Percentiles rank a stretch among this genome's conserved stretches.
Conservation (phyloP, 2,888 invertebrate genomes). For the Bugula neritina region DNA sequence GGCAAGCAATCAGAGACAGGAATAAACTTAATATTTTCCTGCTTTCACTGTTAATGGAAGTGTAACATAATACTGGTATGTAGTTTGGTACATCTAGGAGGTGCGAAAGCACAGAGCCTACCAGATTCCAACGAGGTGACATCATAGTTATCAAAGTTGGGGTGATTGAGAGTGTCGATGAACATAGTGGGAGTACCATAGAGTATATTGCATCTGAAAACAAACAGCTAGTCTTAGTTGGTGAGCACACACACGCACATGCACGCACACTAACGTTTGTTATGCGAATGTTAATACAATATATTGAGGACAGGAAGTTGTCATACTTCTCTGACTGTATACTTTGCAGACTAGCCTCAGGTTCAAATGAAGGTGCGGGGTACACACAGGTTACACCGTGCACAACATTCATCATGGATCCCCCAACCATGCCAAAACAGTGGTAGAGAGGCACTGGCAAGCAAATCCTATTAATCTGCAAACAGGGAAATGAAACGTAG, state of each 20-base stretch:
- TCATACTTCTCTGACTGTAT: slow-evolving; percentile 63
- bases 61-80: too few species aligned
- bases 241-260: too few species aligned
- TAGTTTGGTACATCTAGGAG: too few species aligned
- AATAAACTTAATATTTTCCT: too few species aligned
- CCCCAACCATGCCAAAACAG: slow-evolving; percentile 68
- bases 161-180: slow-evolving; percentile 64
- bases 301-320: too few species aligned
- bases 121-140: slow-evolving; percentile 42
- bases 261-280: too few species aligned
- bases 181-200: slow-evolving; percentile 84
- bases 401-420: slow-evolving; percentile 60
- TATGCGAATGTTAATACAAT: too few species aligned
- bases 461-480: slow-evolving; percentile 48
- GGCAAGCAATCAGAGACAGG: too few species aligned
- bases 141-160: slow-evolving; percentile 51
- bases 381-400: slow-evolving; percentile 54
- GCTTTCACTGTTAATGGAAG: too few species aligned
- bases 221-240: not conserved
- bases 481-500: too few species aligned
- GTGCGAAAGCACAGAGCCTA: too few species aligned
- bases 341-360: slow-evolving; percentile 62
- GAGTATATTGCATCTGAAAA: slow-evolving; percentile 63
- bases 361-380: slow-evolving; percentile 57
- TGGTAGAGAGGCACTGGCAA: slow-evolving; percentile 74